Evolutionary conservation across 2,113 vertebrate species (phyloP), one percentile per base, ranked within the genome.

Genomic region (Ramphastos sulfuratus): DNA sequence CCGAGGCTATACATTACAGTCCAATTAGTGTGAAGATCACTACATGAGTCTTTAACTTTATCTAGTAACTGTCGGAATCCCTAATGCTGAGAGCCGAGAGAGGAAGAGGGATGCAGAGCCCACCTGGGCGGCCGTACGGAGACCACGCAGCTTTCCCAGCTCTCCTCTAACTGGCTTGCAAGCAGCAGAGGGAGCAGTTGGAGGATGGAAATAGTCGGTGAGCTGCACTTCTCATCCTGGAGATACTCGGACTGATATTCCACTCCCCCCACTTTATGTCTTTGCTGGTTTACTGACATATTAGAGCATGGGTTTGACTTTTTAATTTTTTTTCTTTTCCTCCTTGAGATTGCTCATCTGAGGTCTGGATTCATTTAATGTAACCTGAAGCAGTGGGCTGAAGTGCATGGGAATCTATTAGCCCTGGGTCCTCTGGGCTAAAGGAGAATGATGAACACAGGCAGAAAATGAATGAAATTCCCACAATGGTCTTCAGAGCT

Each of bases 1-100:
- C 97, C 96, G 90, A 96, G 96, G 97, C 98, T 97, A 98, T 98
- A 97, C 97, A 98, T 98, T 98, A 98, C 97, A 97, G 98, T 97
- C 98, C 98, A 98, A 98, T 98, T 98, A 98, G 98, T 97, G 97
- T 96, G 97, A 96, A 89, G 97, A 98, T 98, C 97, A 96, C 97
- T 97, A 95, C 97, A 96, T 64, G 97, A 97, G 97, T 98, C 97
- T 98, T 97, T 98, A 97, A 94, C 97, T 98, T 97, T 97, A 98
- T 97, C 97, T 98, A 96, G 97, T 91, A 97, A 97, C 97, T 98
- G 97, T 97, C 93, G 60, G 96, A 87, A 93, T 96, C 96, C 90
- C 97, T 97, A 98, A 97, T 97, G 96, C 95, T 83, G 96, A 89
- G 92, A 95, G 55, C 16, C 24, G 94, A 91, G 87, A 20, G n/a